These are phyloP conservation scores for Aplochiton taeniatus DNA, from an alignment of 2,797 vertebrate genomes.

Conservation along the genomic window DNA sequence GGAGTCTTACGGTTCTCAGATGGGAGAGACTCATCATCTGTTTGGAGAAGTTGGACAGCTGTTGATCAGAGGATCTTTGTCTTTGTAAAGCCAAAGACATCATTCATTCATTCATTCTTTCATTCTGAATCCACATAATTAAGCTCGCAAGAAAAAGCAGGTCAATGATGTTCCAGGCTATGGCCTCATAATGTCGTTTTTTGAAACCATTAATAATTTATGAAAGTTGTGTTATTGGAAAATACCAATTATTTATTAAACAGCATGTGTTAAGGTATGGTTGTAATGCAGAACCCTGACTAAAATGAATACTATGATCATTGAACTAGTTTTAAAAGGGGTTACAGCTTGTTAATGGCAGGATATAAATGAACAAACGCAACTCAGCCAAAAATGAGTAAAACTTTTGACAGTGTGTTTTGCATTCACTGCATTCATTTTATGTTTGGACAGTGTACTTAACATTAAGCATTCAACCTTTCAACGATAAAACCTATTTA, in stretches of 20 bases:
- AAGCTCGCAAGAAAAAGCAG: conserved; percentile 10
- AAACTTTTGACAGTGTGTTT: no score
- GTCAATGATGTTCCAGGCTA: conserved; percentile 25
- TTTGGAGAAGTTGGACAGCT: conserved; percentile 4
- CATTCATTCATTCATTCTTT: background rate
- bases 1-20: conserved; percentile 21
- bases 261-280: conserved; percentile 11
- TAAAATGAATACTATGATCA: conserved; percentile 17
- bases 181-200: conserved; percentile 18
- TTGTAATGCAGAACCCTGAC: conserved; percentile 6
- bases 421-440: no score
- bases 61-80: conserved; percentile 2
- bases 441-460: no score
- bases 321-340: background rate
- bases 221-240: conserved; percentile 30
- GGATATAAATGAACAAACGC: no score
- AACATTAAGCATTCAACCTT: no score
- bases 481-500: no score
- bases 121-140: background rate
- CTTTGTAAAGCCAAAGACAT: conserved; percentile 3
- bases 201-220: conserved; percentile 33
- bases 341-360: background rate
- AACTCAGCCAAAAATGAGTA: no score
- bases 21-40: background rate
- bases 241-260: conserved; percentile 36